These are phyloP conservation scores for Drosophila watanabei DNA, from an alignment of 1,140 invertebrate species.

Conservation along the genomic window DNA sequence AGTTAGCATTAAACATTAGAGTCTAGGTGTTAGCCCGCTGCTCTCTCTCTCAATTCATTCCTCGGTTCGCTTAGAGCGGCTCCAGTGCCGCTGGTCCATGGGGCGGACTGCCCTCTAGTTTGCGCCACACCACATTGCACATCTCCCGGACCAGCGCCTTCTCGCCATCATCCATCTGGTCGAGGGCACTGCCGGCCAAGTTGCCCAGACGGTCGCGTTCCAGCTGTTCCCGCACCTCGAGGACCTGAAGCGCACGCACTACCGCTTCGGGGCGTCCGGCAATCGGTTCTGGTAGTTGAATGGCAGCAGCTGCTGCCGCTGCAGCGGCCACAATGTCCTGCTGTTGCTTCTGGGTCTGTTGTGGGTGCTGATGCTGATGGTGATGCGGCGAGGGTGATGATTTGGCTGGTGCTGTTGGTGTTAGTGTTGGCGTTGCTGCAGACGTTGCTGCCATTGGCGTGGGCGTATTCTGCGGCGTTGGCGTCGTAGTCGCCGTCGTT, in stretches of 20 bases:
- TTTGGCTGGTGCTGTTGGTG: slow-evolving; percentile 57
- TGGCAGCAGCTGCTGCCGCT: slow-evolving; percentile 85
- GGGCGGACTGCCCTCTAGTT: slow-evolving; percentile 87
- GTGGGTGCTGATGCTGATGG: slow-evolving; percentile 32
- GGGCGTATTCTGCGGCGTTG: slow-evolving; percentile 86
- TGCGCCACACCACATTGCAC: slow-evolving; percentile 94
- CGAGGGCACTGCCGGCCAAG: slow-evolving; percentile 82
- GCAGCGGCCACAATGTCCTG: slow-evolving; percentile 66
- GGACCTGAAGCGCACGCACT: slow-evolving; percentile 94
- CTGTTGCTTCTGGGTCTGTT: slow-evolving; percentile 48
- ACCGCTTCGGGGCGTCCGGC: slow-evolving; percentile 93
- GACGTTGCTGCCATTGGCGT: slow-evolving; percentile 91
- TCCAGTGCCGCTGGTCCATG: slow-evolving; percentile 67
- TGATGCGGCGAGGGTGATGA: slow-evolving; percentile 82
- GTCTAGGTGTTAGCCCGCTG: slow-evolving; percentile 69
- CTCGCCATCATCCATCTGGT: slow-evolving; percentile 94
- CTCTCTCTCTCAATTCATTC: background rate
- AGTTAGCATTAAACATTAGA: slow-evolving; percentile 58
- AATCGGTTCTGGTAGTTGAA: slow-evolving; percentile 85
- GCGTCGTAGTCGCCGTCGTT: slow-evolving; percentile 85
- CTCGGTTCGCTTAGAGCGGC: slow-evolving; percentile 63
- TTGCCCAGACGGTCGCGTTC: slow-evolving; percentile 87
- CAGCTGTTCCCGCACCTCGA: slow-evolving; percentile 95
- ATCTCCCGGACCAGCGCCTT: slow-evolving; percentile 97
- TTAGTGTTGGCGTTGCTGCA: slow-evolving; percentile 70